Evolutionary conservation across 2,888 invertebrate genomes (phyloP).

Genomic region (Baccha elongata): DNA sequence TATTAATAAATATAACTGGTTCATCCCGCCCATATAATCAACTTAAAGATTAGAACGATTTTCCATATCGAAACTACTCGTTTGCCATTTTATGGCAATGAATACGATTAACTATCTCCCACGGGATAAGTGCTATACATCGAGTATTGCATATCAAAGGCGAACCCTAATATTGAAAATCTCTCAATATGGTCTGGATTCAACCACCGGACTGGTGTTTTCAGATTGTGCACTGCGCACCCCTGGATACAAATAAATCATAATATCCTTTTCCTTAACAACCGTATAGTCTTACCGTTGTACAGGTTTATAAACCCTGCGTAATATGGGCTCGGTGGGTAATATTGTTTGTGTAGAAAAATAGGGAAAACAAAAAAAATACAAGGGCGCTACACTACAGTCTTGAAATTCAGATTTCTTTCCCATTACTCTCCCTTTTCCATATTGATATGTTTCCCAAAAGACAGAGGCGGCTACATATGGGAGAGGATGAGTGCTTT

Average conservation of each 20-base stretch:
- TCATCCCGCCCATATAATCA: slow-evolving; percentile 82
- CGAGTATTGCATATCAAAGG: slow-evolving; percentile 71
- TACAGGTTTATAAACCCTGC: slow-evolving; percentile 80
- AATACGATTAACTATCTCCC: slow-evolving; percentile 74
- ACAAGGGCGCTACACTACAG: slow-evolving; percentile 11
- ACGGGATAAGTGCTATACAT: slow-evolving; percentile 56
- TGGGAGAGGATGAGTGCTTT: slow-evolving; percentile 67
- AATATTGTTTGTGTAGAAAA: slow-evolving; percentile 21
- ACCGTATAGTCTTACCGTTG: slow-evolving; percentile 45
- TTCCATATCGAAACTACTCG: slow-evolving; percentile 71
- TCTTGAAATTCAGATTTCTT: slow-evolving; percentile 72
- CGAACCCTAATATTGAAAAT: slow-evolving; percentile 61
- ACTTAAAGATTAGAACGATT: slow-evolving; percentile 80
- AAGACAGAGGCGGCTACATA: slow-evolving; percentile 76
- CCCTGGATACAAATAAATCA: slow-evolving; percentile 80
- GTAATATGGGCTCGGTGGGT: slow-evolving; percentile 77
- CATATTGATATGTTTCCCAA: slow-evolving; percentile 81
- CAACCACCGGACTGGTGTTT: slow-evolving; percentile 75
- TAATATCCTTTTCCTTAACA: slow-evolving; percentile 79
- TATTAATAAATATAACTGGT: slow-evolving; percentile 83
- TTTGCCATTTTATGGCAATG: slow-evolving; percentile 73
- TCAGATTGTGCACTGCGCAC: slow-evolving; percentile 52
- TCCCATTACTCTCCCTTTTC: slow-evolving; percentile 65
- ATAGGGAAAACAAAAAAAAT: neutral
- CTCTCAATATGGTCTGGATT: slow-evolving; percentile 73